Base-by-base conservation (phyloP, 1,140 invertebrate genomes). In the Drosophila kanapiae region DNA sequence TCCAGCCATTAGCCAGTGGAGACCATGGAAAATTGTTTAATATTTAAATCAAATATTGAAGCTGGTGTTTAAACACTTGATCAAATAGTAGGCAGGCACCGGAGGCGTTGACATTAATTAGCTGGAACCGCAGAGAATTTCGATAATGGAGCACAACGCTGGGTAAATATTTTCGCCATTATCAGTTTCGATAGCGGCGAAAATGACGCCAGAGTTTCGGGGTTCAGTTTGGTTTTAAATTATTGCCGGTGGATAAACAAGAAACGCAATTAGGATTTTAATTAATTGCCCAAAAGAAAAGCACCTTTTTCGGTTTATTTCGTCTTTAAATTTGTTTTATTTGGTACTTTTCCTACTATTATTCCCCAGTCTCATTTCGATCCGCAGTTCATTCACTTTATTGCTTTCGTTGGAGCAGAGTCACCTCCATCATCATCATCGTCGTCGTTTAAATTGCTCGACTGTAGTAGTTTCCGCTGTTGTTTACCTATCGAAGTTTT, bases 311-410 rank as follows among this genome's bases (percentile, higher is more conserved):
- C 31, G 49, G 49, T 51, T 51, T 51, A 13, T 16, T 45, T 35
- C 6, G 49, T 3, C 27, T 59, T 11, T 16, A 33, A 49, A 59
- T 35, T 49, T 23, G 51, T 10, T 71, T 47, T 74, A 53, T 40
- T 59, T 27, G 38, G 38, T 56, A 56, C 37, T 69, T 53, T 53
- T 60, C 14, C 7, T 42, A 47, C 51, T 35, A 11, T 10, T 53
- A 37, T 37, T 54, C 11, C 51, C 33, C 33, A 38, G 53, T 27
- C 53, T 56, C 35, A 56, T 38, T 56, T 56, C 35, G 53, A 56
- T 56, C 9, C 53, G 10, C 16, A 81, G 82, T 86, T 86, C 78
- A 85, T 84, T 84, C 78, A 86, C 82, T 78, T 75, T 64, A 81
- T 65, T n/a, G 54, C 61, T 59, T 69, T 62, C 67, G 58, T 65